Evolutionary conservation across 2,113 vertebrate genomes (phyloP), one percentile per base, ranked within the genome.

Genomic region (Taxidea taxus): DNA sequence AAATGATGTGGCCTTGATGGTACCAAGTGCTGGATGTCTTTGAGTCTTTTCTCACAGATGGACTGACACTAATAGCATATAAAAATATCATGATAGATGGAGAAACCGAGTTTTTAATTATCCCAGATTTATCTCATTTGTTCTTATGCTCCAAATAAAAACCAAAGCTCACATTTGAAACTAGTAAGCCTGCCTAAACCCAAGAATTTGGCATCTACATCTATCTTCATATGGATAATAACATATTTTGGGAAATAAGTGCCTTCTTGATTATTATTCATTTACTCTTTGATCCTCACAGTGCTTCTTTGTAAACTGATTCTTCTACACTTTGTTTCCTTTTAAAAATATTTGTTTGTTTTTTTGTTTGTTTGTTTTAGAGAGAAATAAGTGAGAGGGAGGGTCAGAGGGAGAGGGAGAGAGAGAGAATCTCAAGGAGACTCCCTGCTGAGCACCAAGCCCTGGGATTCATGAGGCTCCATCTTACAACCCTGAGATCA

Each of bases 151-250:
- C 7, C 23, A 95, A 91, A 95, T 87, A 47, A 96, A 84, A 84
- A 87, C 89, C n/a, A 91, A 87, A 85, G 39, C 51, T 66, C 54
- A 95, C 18, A 88, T 86, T 98, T 93, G 83, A 54, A 96, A 66
- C 92, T 95, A 88, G 68, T 78, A 88, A 88, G 37, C 21, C 25
- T 86, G 4, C 7, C 56, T 87, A 75, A 29, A 21, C 34, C n/a
- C 18, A 51, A 75, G 29, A 82, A 94, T 83, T 95, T 96, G 68
- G 37, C 44, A 82, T 87, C 83, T 72, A 58, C 12, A 78, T 96
- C 34, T 91, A 21, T 66, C 64, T 95, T 97, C 37, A 16, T 74
- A 47, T 80, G 37, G n/a, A 83, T 34, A 42, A 89, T 58, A 75
- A n/a, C 6, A 51, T 25, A 75, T 96, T 47, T 84, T 85, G 95